Percentiles rank a stretch among this genome's conserved stretches.
These are phyloP conservation scores for Cephus runcator DNA, from an alignment of 2,888 invertebrate species.

Conservation along the genomic window DNA sequence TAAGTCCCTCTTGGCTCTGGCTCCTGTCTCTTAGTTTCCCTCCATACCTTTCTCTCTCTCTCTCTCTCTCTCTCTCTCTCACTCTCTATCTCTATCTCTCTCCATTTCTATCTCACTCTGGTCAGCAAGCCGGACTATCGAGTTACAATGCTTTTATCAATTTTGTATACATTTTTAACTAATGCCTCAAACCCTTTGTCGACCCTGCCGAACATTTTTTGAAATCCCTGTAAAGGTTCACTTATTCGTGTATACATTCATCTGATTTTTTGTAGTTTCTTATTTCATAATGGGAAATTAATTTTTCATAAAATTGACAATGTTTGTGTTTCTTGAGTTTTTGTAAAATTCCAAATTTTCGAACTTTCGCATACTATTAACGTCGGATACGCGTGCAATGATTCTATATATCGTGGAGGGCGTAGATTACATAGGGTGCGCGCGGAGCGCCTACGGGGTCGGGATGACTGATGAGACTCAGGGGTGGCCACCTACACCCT, in stretches of 20 bases:
- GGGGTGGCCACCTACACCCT: conserved; percentile 16
- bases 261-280: too few species aligned
- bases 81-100: not conserved
- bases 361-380: not conserved
- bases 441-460: conserved; percentile 14
- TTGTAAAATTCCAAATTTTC: not conserved
- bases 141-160: too few species aligned
- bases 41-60: not conserved
- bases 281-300: too few species aligned
- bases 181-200: too few species aligned
- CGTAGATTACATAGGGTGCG: conserved; percentile 22
- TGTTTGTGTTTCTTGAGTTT: too few species aligned
- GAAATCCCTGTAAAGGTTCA: too few species aligned
- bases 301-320: too few species aligned
- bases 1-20: not conserved
- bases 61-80: not conserved
- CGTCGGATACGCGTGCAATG: not conserved
- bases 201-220: too few species aligned
- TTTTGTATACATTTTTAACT: too few species aligned
- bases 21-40: not conserved
- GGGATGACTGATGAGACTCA: conserved; percentile 24
- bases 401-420: conserved; percentile 17
- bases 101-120: not conserved
- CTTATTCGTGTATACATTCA: too few species aligned
- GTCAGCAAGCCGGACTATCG: too few species aligned